Conservation (phyloP, 2,888 invertebrate genomes). For the Onchidella celtica region DNA sequence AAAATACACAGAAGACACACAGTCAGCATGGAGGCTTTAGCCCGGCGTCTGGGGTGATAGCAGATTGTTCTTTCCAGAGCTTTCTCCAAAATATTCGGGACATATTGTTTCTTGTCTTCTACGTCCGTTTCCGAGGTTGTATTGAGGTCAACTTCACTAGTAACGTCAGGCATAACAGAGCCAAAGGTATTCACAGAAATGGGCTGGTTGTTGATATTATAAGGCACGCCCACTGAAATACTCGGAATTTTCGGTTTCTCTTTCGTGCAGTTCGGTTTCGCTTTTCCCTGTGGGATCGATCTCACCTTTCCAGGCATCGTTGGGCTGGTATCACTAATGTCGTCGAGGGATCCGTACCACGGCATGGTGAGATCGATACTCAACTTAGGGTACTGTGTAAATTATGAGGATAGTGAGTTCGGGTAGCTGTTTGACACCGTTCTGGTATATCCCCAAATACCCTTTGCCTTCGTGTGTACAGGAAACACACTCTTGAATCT, state of each 20-base stretch:
- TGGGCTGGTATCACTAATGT: neutral
- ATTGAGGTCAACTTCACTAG: constrained; percentile 46
- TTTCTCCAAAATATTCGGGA: constrained; percentile 45
- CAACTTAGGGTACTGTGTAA: neutral
- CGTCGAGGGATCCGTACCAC: constrained; percentile 27
- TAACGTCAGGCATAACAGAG: constrained; percentile 42
- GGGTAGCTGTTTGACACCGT: no score
- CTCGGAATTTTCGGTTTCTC: constrained; percentile 17
- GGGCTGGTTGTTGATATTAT: constrained; percentile 38
- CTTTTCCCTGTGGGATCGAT: no score
- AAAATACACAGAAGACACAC: constrained; percentile 29
- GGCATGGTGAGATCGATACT: no score
- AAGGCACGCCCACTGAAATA: constrained; percentile 35
- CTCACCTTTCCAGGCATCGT: no score
- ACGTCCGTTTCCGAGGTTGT: constrained; percentile 45
- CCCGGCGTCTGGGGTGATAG: constrained; percentile 34
- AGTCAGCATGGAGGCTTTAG: constrained; percentile 12
- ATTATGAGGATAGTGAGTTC: neutral
- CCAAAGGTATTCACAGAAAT: constrained; percentile 47
- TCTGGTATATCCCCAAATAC: no score
- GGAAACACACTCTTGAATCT: no score
- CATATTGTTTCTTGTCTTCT: constrained; percentile 28
- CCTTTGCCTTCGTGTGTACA: no score
- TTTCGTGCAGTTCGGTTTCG: neutral
- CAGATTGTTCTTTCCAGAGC: constrained; percentile 45